These are phyloP conservation scores for Pterostichus madidus DNA, from an alignment of 2,888 invertebrate genomes.

Conservation along the genomic window DNA sequence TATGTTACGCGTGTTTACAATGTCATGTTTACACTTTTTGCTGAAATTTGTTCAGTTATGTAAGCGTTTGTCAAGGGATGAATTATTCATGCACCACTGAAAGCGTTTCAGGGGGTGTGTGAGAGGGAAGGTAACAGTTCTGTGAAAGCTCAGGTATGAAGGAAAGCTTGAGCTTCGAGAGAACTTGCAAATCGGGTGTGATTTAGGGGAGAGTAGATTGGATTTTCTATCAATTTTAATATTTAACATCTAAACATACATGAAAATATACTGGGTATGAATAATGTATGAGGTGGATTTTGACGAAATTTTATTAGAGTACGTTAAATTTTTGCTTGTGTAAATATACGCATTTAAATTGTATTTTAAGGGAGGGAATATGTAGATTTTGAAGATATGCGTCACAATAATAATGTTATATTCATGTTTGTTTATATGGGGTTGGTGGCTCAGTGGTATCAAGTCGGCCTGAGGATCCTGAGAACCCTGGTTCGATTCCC, in stretches of 20 bases:
- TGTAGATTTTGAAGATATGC: no score
- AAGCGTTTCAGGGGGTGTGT: neutral
- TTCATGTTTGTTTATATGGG: no score
- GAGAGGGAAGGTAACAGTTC: neutral
- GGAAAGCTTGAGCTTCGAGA: neutral
- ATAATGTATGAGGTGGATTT: no score
- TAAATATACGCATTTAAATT: no score
- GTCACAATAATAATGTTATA: no score
- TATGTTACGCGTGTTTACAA: neutral
- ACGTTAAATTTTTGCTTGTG: no score
- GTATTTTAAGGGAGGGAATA: no score
- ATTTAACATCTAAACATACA: neutral
- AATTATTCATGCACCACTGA: neutral
- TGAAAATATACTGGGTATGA: neutral
- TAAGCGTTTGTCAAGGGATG: conserved; percentile 15
- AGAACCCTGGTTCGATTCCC: no score
- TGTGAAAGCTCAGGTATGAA: neutral
- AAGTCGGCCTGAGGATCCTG: no score
- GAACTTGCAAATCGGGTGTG: neutral
- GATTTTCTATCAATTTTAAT: conserved; percentile 10
- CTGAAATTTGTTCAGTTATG: neutral
- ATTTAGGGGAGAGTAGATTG: neutral
- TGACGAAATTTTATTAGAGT: no score
- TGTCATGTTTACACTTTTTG: neutral
- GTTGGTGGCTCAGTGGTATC: no score